Conservation (phyloP, 2,113 vertebrate genomes). For the Hemiprocne comata region DNA sequence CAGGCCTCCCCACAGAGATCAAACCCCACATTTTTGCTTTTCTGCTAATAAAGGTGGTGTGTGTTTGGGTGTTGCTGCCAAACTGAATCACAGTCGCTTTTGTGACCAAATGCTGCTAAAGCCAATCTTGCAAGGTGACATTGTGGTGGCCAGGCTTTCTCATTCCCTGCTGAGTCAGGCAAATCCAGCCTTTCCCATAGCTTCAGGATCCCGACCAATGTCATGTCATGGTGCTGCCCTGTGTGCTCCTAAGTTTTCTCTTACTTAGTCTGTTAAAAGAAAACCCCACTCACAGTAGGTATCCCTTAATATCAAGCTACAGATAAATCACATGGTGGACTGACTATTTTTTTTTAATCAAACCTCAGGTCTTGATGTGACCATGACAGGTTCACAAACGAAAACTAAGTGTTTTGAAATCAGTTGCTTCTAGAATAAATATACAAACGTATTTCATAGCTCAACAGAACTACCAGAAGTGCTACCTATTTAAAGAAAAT, state of each 20-base stretch:
- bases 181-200: neutral
- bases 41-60: neutral
- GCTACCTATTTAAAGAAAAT: neutral
- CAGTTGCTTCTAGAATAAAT: neutral
- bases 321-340: neutral
- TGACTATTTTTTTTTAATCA: neutral
- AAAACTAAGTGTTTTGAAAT: neutral
- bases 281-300: neutral
- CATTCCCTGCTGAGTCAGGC: neutral
- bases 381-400: neutral
- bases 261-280: no score
- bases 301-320: neutral
- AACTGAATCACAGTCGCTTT: fast-evolving
- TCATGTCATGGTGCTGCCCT: neutral
- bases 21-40: neutral
- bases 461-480: neutral
- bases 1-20: fast-evolving
- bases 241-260: neutral
- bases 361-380: neutral
- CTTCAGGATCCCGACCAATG: fast-evolving
- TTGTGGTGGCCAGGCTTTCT: neutral
- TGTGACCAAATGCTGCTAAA: neutral
- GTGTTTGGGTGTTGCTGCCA: neutral
- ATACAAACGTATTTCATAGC: neutral
- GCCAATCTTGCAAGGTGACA: neutral